Conservation (phyloP, 1,140 invertebrate genomes). For the Euura lappo region DNA sequence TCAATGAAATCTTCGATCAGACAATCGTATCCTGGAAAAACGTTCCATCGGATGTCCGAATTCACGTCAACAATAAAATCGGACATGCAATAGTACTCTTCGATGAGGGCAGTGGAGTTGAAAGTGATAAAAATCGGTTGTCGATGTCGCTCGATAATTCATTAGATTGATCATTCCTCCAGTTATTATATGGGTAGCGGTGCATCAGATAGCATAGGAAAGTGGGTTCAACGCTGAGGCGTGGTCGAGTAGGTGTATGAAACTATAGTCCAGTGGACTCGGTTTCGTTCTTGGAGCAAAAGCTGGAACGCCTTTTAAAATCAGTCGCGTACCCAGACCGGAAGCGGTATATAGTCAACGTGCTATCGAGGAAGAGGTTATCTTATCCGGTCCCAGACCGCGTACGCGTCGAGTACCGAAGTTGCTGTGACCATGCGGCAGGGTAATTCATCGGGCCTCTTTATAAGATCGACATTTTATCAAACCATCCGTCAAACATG, state of each 20-base stretch:
- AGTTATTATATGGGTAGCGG: no score
- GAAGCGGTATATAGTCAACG: constrained; percentile 35
- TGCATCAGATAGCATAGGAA: neutral
- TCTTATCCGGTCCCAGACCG: constrained; percentile 36
- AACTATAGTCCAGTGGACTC: neutral
- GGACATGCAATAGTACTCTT: no score
- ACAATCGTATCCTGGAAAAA: no score
- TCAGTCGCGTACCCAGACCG: constrained; percentile 12
- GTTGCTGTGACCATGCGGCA: constrained; percentile 27
- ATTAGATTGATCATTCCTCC: no score
- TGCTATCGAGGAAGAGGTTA: constrained; percentile 30
- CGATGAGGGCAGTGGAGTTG: no score
- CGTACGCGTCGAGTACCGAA: constrained; percentile 25
- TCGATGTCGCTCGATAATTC: no score
- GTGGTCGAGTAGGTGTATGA: neutral
- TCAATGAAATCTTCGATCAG: no score
- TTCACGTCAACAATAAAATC: no score
- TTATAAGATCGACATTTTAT: no score
- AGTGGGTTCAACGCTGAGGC: neutral
- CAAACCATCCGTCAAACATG: no score
- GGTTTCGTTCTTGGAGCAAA: neutral
- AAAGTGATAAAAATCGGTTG: no score
- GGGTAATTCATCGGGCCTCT: neutral
- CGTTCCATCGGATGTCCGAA: no score
- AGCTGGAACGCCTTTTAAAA: neutral